These are phyloP conservation scores for silkworm (Bombyx mori) DNA, from an alignment of 1,140 invertebrate genomes.

Conservation along the genomic window DNA sequence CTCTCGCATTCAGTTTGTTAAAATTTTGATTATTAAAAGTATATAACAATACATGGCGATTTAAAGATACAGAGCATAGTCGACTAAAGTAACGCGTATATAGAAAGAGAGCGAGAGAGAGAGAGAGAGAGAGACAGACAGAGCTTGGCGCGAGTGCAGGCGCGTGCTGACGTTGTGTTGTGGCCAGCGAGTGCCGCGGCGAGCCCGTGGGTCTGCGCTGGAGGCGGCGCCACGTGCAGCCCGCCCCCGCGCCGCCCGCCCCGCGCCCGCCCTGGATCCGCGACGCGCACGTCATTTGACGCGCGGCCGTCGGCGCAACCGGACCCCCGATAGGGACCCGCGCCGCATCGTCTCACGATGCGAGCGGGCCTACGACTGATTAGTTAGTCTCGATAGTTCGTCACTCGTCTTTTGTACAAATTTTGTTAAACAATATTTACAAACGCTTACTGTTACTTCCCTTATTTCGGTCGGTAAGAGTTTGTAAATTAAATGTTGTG, in stretches of 20 bases:
- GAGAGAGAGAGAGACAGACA: neutral
- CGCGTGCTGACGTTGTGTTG: constrained; percentile 33
- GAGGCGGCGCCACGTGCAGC: constrained; percentile 38
- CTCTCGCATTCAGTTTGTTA: too few relatives aligned
- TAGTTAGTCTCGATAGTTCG: too few relatives aligned
- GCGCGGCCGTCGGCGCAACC: neutral
- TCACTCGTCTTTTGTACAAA: too few relatives aligned
- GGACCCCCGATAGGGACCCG: too few relatives aligned
- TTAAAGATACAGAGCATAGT: too few relatives aligned
- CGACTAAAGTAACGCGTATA: neutral
- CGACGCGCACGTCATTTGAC: constrained; percentile 37
- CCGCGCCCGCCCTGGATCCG: constrained; percentile 19
- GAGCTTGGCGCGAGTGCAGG: constrained; percentile 4
- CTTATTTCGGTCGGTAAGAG: neutral
- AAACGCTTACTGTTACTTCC: neutral
- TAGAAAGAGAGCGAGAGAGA: too few relatives aligned
- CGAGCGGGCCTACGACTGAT: too few relatives aligned
- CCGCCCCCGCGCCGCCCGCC: constrained; percentile 16
- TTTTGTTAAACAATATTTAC: too few relatives aligned
- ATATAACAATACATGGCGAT: too few relatives aligned
- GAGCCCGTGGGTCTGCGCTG: constrained; percentile 28
- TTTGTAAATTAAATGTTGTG: neutral
- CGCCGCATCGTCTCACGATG: too few relatives aligned
- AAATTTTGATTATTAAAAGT: too few relatives aligned
- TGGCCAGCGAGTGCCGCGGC: constrained; percentile 28